Base-by-base conservation (phyloP, 1,140 invertebrate species). In the Lepidotrigona ventralis region DNA sequence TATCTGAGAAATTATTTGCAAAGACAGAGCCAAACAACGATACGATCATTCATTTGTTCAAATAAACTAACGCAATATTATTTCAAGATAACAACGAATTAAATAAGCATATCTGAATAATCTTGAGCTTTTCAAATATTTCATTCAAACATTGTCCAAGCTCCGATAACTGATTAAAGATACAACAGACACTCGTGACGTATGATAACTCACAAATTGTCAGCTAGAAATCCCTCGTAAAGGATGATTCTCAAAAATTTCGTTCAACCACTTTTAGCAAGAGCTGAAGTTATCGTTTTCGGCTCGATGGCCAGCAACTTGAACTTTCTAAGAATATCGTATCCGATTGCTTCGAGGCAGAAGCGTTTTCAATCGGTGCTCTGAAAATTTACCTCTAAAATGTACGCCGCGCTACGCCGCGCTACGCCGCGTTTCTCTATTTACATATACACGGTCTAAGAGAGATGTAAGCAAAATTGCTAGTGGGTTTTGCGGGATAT, bases 401-500 rank as follows among this genome's bases (percentile, higher is more conserved):
- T 51, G 29, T 29, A n/a, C 66, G 54, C 75, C 3, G 46, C 39
- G n/a, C n/a, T n/a, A n/a, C n/a, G n/a, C n/a, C n/a, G n/a, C n/a
- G 33, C 33, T 33, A 33, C 33, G 54, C 39, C 51, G 33, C 12
- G 39, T 46, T 46, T 15, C 8, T 14, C 12, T 73, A 79, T 79
- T 79, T 79, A 56, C 69, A 66, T 66, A 56, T 51, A 54, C 39
- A 54, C n/a, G 39, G 39, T 26, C 79, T 81, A 82, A 74, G 39
- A 53, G 29, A 54, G 56, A 71, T 19, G 82, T 29, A 26, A 80
- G 60, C n/a, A 74, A 76, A 83, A 79, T 85, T 69, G 75, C 64
- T 56, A 60, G 14, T 46, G 21, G 69, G 58, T 83, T 70, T 69
- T 53, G 66, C 58, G 75, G 26, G 66, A 68, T 56, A 64, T 54